phyloP scores from a whole-genome alignment of 2,797 vertebrate genomes.

The Esox masquinongy region DNA sequence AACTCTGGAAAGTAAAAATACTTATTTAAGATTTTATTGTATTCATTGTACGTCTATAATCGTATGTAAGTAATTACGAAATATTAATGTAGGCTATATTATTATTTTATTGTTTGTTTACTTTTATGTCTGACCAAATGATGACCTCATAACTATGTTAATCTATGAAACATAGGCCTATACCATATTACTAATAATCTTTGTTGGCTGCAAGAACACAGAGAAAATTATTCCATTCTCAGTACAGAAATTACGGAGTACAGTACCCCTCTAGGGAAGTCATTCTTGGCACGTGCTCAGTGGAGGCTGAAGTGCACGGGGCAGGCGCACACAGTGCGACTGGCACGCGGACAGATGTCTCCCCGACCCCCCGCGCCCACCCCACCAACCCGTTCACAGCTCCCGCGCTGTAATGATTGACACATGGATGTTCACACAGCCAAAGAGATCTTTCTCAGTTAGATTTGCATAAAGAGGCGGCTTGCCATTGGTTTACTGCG shows the following conservation, averaged over 20 bases:
- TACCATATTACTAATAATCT: too few species aligned
- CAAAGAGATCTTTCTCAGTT: constrained; percentile 67
- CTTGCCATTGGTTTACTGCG: constrained; percentile 75
- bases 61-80: too few species aligned
- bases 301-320: constrained; percentile 60
- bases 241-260: background rate
- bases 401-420: constrained; percentile 77
- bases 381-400: constrained; percentile 41
- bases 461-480: constrained; percentile 66
- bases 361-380: constrained; percentile 18
- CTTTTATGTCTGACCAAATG: too few species aligned
- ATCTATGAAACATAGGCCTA: too few species aligned
- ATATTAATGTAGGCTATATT: too few species aligned
- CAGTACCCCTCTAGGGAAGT: constrained; percentile 33
- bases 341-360: constrained; percentile 76
- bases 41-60: too few species aligned
- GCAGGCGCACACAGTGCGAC: constrained; percentile 64
- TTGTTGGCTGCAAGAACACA: background rate
- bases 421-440: constrained; percentile 63
- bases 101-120: too few species aligned
- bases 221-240: background rate
- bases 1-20: too few species aligned
- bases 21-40: too few species aligned
- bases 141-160: too few species aligned
- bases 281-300: constrained; percentile 82